A percentile compares a stretch with the other conserved stretches of the same genome.
These are phyloP conservation scores for Lipophrys pholis DNA, from an alignment of 2,113 vertebrate species.

Conservation along the genomic window DNA sequence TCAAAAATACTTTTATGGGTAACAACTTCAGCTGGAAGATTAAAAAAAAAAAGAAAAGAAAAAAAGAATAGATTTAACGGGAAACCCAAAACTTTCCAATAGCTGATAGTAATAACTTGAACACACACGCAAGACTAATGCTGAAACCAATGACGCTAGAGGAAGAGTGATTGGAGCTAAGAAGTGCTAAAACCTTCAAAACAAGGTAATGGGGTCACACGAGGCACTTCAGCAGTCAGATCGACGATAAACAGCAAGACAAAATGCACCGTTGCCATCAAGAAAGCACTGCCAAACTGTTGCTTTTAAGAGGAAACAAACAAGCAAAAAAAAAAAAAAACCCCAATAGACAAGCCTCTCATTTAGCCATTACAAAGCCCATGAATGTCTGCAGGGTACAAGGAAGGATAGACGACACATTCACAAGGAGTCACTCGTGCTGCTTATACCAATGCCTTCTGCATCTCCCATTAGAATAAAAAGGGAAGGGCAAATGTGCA, in stretches of 20 bases:
- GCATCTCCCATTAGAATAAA: background rate
- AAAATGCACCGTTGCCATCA: slow-evolving; percentile 5
- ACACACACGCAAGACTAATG: background rate
- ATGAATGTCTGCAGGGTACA: slow-evolving; percentile 56
- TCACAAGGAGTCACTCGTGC: slow-evolving; percentile 55
- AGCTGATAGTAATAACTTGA: background rate
- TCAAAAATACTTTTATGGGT: background rate
- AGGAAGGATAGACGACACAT: slow-evolving; percentile 29
- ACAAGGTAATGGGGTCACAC: slow-evolving; percentile 3
- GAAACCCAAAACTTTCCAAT: no score
- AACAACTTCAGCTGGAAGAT: no score
- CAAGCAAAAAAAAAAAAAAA: no score
- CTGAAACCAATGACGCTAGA: background rate
- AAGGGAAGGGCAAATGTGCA: slow-evolving; percentile 46
- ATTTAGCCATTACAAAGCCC: slow-evolving; percentile 40
- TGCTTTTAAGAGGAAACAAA: background rate
- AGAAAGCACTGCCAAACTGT: slow-evolving; percentile 1
- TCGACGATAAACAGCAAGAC: slow-evolving; percentile 5
- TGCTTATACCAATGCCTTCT: slow-evolving; percentile 9
- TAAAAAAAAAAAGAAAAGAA: no score
- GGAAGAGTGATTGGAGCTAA: background rate
- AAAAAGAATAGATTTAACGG: no score
- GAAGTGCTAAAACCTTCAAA: background rate
- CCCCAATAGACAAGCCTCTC: slow-evolving; percentile 28
- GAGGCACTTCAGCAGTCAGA: background rate